Conservation (phyloP, 2,888 invertebrate species). For the Tricholauxania praeusta region DNA sequence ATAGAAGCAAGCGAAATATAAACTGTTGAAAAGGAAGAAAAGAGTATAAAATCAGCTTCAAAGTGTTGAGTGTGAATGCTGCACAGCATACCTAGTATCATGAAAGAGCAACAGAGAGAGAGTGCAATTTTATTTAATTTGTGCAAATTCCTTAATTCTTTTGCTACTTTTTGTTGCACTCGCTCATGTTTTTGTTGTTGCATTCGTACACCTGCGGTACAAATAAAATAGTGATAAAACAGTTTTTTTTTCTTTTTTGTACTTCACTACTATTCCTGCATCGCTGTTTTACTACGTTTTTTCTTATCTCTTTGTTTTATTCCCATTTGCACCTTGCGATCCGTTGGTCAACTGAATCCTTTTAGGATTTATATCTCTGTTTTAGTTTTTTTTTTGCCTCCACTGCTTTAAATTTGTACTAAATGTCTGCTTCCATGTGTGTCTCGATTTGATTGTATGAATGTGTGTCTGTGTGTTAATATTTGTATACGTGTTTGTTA, state of each 20-base stretch:
- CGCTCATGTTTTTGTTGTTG: neutral
- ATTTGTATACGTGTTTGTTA: no score
- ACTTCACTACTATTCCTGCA: neutral
- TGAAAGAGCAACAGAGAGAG: neutral
- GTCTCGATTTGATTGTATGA: neutral
- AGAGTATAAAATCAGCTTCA: no score
- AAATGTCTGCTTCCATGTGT: neutral
- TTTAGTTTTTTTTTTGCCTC: slow-evolving; percentile 2
- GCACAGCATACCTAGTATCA: neutral
- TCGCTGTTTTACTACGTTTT: neutral
- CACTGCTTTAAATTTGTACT: slow-evolving; percentile 13
- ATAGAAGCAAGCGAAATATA: no score
- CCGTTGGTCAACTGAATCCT: neutral
- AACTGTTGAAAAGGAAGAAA: neutral
- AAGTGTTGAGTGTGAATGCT: neutral
- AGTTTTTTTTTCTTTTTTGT: neutral
- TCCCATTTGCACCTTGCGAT: neutral
- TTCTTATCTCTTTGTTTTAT: neutral
- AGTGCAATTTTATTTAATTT: slow-evolving; percentile 17
- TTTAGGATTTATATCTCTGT: slow-evolving; percentile 2
- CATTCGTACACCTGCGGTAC: neutral
- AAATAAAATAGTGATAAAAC: slow-evolving; percentile 6
- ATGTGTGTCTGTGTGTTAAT: slow-evolving; percentile 1
- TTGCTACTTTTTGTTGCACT: neutral
- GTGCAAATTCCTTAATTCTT: slow-evolving; percentile 7